Evolutionary conservation across 2,888 invertebrate species (phyloP), one percentile per base, ranked within the genome.

Genomic region (Cephus spinipes): DNA sequence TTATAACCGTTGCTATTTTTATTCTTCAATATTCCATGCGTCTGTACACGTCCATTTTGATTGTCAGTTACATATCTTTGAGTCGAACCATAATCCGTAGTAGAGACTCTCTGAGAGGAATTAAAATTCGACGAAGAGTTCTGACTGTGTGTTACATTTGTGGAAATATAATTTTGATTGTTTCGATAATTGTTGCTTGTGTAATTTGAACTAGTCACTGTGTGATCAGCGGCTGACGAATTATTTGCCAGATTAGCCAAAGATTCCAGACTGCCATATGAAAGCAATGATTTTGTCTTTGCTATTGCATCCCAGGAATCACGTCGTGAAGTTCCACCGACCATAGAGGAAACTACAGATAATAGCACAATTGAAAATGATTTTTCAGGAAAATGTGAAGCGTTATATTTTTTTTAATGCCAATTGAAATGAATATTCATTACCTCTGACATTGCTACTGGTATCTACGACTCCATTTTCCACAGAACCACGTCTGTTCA

Each of bases 231-330:
- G 80, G 93, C 93, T 68, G 94, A 89, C 83, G 94, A 93, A 69
- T 92, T 92, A 83, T 95, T 95, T 1, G 95, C 94, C 85, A 95
- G 91, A 89, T 95, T 95, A 30, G 94, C 95, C 77, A 95, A 91
- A 0, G 95, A 95, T 87, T 96, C 96, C 77, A 96, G 92, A 84
- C 95, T 96, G 83, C 94, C 93, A 85, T 94, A 93, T 0, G 95
- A 95, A 74, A 96, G 92, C 91, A 96, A 93, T 81, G 96, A 95
- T 87, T 95, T 94, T 1, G 96, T 96, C 91, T 96, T 96, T 78
- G 96, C 95, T 78, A 97, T 94, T 11, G 95, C 94, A 87, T 97
- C 97, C 96, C 97, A 97, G 34, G 96, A 96, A 87, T 97, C 96
- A 76, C 95, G 93, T 79, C 96, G 93, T 0, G 93, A 92, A 4